Evolutionary conservation across 2,888 invertebrate species (phyloP), one percentile per base, ranked within the genome.

Genomic region (Aspidiotus rigidus): DNA sequence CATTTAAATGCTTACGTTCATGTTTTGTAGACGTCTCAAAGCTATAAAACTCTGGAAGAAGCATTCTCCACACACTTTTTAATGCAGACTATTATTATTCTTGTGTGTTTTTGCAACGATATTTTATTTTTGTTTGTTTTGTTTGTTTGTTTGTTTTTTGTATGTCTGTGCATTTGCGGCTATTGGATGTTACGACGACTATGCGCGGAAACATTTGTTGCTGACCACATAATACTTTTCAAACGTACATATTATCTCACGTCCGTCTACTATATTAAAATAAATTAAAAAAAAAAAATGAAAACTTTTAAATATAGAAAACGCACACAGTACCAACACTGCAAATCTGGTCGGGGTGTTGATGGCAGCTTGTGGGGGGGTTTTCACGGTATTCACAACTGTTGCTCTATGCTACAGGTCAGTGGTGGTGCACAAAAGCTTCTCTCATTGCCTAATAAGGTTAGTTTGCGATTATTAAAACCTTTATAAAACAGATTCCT

Each of bases 371-470:
- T 93, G 94, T 87, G 94, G 93, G 88, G 93, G 93, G 86, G 94
- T 94, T 86, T 94, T 94, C 89, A 88, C 94, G 85, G 87, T 93
- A 86, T 94, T 94, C 88, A 93, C 94, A 85, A 89, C 93, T 86
- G 90, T 94, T 90, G 94, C 94, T 85, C 90, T 94, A 86, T 94
- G 94, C 90, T 94, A 94, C 91, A 92, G 93, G 92, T 93, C 92
- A 91, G 92, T 92, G 87, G 92, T 92, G 89, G 92, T 93, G 88
- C 91, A 93, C 90, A 91, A 90, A 90, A 92, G 91, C 90, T 90
- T 91, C 90, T 91, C 90, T 89, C 90, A 91, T 87, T 92, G 92
- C 88, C 90, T 92, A 69, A 69, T 69, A 89, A 92, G 92, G 92
- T 93, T 91, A 92, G 92, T 92, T 88, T 87, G 89, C 89, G 89